Evolutionary conservation across 2,888 invertebrate genomes (phyloP), one percentile per base, ranked within the genome.

Genomic region (Drosophila eohydei): DNA sequence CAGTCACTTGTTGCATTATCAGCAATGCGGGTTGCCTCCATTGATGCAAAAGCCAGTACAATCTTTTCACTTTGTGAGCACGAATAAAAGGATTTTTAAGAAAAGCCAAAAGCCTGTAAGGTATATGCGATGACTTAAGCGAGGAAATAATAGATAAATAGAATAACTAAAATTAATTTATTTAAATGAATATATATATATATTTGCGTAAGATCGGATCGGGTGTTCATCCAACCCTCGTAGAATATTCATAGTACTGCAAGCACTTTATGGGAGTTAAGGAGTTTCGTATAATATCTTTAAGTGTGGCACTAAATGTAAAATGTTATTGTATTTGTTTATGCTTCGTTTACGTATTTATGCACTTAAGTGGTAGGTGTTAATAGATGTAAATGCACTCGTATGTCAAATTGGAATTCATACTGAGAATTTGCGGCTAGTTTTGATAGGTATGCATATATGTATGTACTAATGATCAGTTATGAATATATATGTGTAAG

Each of bases 341-440:
- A 57, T 32, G 40, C 28, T 62, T 50, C 32, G 48, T 50, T 75
- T 72, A 74, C 61, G 75, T 63, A 75, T 66, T 59, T 44, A 38
- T 51, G 44, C 57, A 44, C 80, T 74, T 76, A 76, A 32, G 43
- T 36, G 14, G 34, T 79, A 75, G 0, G n/a, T 59, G 64, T 69
- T 75, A 76, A 64, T 75, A 36, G 46, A 51, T 62, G 54, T 77
- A 77, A 77, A 77, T 77, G 77, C 80, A 58, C 66, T 62, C 76
- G 65, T 59, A 71, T 71, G 61, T 59, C 54, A 44, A 26, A 62
- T 62, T 76, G 76, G 58, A 77, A 77, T 76, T 59, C 77, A 66
- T 51, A 71, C 77, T 76, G 80, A 76, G 77, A 80, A 71, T 77
- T 77, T 80, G 71, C 57, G 60, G 62, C 76, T 76, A 76, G 40